These are phyloP conservation scores for Colletes gigas DNA, from an alignment of 1,140 invertebrate genomes.

Conservation along the genomic window DNA sequence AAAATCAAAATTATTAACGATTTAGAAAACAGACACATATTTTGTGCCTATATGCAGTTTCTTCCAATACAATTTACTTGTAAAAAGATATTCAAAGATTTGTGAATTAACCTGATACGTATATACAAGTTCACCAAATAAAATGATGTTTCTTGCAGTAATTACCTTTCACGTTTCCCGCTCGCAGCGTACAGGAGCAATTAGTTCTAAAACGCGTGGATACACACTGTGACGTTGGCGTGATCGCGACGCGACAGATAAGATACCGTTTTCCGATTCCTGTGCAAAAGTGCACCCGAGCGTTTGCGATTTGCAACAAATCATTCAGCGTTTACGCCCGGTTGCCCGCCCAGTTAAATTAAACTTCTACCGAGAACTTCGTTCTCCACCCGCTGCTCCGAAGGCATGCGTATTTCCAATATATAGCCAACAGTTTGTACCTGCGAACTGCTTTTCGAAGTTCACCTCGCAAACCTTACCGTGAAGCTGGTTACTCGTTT, in stretches of 20 bases:
- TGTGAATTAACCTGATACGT: no score
- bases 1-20: no score
- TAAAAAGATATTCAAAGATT: no score
- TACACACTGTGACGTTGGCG: background rate
- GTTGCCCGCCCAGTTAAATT: conserved; percentile 73
- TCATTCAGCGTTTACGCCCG: conserved; percentile 72
- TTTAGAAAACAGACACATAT: no score
- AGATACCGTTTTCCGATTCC: conserved; percentile 6
- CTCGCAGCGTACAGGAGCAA: background rate
- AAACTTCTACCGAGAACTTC: conserved; percentile 74
- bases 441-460: conserved; percentile 62
- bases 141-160: background rate
- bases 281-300: conserved; percentile 23
- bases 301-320: conserved; percentile 76
- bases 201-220: background rate
- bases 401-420: conserved; percentile 67
- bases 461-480: conserved; percentile 58
- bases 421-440: conserved; percentile 55
- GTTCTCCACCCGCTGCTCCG: conserved; percentile 42
- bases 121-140: no score
- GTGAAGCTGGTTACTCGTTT: conserved; percentile 73
- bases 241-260: background rate
- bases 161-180: background rate
- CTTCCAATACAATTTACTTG: no score
- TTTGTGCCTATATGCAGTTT: no score